Base-by-base conservation (phyloP, 1,140 invertebrate species). In the Drosophila ambigua region DNA sequence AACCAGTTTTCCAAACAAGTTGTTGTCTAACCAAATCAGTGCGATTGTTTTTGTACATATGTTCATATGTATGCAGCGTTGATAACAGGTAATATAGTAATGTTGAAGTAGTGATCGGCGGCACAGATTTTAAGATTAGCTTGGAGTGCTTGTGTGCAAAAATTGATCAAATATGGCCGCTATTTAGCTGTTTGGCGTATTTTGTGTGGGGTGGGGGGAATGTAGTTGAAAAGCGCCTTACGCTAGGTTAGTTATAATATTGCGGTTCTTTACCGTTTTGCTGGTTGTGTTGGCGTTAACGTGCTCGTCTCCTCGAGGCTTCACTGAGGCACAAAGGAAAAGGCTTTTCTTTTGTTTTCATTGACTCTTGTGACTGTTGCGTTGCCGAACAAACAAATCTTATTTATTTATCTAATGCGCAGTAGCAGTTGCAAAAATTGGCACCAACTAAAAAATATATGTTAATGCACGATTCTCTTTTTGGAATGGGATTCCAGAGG, bases 351-450 rank as follows among this genome's bases (percentile, higher is more conserved):
- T 71, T 69, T 35, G 43, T 66, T 54, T 39, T 24, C 48, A 46
- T 67, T 46, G 45, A 48, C 13, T 49, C 28, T 23, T 26, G 2
- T 11, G 35, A 39, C 35, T 39, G 35, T 45, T 9, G 15, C 46
- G 31, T 16, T 39, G 28, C 9, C 41, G 63, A 35, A 35, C 31
- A 35, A 35, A 35, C 35, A 52, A 48, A 69, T 57, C 28, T 69
- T 39, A 69, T 57, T 31, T 57, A 49, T 48, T 58, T 58, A 58
- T 55, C 65, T 71, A 71, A 49, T 71, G 67, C 67, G 67, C 69
- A 69, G 52, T 71, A 65, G 67, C 50, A 67, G 63, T 69, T 46
- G 63, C 66, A 44, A 68, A 57, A 51, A 69, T 68, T 69, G 66
- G 64, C 45, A 68, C 51, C 66, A 35, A 58, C 45, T 71, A 20